Conservation (phyloP, 2,113 vertebrate species). For the Melanostigma gelatinosum region DNA sequence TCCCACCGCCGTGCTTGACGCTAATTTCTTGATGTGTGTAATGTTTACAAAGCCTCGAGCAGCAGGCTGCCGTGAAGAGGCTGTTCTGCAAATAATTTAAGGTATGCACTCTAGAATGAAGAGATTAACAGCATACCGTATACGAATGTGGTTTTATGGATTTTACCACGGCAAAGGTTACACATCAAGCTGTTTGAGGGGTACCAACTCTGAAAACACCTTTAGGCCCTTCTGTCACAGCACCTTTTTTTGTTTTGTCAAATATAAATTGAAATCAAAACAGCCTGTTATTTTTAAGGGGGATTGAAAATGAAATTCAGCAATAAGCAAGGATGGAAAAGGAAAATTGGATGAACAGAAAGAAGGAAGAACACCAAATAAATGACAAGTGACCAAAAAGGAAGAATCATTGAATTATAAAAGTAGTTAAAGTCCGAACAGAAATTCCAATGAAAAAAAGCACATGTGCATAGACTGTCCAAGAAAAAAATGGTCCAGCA, state of each 20-base stretch:
- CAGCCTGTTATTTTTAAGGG: background rate
- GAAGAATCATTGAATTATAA: background rate
- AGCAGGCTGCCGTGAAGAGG: slow-evolving; percentile 24
- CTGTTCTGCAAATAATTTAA: slow-evolving; percentile 28
- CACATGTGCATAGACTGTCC: background rate
- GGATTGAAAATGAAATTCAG: background rate
- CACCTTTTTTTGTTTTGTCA: background rate
- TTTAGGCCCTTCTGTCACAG: background rate
- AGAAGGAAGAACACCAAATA: background rate
- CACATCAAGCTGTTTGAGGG: background rate
- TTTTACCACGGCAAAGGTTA: background rate
- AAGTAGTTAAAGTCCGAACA: background rate
- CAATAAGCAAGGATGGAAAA: background rate
- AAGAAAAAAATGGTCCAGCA: background rate
- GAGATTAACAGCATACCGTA: slow-evolving; percentile 1
- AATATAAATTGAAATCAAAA: no score
- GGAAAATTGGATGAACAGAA: background rate
- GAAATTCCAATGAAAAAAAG: background rate
- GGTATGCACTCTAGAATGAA: slow-evolving; percentile 21
- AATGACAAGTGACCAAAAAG: background rate
- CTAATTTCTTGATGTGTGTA: slow-evolving; percentile 70
- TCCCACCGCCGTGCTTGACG: slow-evolving; percentile 45
- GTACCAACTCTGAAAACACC: background rate
- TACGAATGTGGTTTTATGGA: background rate
- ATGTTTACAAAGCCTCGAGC: slow-evolving; percentile 69